Evolutionary conservation across 2,113 vertebrate species (phyloP).

Genomic region (Cairina moschata): DNA sequence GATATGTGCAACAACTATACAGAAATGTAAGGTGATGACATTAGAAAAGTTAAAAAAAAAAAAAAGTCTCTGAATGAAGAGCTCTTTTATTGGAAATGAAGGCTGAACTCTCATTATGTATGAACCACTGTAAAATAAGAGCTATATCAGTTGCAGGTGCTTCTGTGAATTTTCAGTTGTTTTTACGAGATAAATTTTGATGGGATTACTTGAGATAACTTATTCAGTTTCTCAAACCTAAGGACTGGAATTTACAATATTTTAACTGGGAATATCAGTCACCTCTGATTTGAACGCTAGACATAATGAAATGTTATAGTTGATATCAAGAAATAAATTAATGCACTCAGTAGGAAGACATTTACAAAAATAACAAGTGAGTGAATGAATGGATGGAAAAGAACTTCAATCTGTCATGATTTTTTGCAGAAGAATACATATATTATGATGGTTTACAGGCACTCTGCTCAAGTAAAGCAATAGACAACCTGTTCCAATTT

Average conservation of each 20-base stretch:
- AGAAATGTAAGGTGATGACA: not conserved
- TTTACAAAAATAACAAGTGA: slow-evolving; percentile 7
- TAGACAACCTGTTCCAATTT: not conserved
- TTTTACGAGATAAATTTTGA: not conserved
- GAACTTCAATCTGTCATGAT: not conserved
- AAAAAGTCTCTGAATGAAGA: not conserved
- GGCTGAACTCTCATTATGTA: not conserved
- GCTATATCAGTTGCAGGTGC: not conserved
- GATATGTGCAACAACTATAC: not conserved
- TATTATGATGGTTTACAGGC: not conserved
- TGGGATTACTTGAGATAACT: not conserved
- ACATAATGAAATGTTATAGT: slow-evolving; percentile 15
- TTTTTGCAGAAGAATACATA: not conserved
- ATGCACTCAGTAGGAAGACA: not conserved
- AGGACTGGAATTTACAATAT: not conserved
- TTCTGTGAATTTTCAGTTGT: not conserved
- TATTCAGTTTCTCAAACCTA: not conserved
- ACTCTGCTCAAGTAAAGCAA: slow-evolving; percentile 16
- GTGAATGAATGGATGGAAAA: not conserved
- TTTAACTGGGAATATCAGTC: not conserved
- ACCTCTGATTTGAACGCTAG: not conserved
- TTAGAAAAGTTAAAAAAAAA: not conserved
- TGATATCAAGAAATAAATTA: slow-evolving; percentile 16
- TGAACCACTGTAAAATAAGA: not conserved
- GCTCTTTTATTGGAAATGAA: not conserved